Conservation (phyloP, 2,113 vertebrate genomes). For the Alouatta palliata region DNA sequence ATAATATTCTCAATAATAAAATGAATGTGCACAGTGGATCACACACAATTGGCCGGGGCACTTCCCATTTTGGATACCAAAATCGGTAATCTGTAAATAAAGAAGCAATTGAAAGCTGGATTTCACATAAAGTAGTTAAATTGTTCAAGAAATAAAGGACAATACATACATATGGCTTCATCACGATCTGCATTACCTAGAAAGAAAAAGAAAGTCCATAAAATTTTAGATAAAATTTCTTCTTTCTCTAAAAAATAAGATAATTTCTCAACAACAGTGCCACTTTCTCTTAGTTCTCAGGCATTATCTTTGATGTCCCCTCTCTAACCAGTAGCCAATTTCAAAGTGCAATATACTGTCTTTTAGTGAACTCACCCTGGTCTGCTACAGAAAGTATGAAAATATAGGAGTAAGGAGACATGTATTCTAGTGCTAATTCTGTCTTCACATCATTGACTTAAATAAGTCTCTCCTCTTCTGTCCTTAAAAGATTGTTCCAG, state of each 20-base stretch:
- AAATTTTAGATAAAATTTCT: constrained; percentile 25
- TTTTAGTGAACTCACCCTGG: neutral
- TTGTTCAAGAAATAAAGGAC: constrained; percentile 52
- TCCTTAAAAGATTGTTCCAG: neutral
- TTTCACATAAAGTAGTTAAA: constrained; percentile 36
- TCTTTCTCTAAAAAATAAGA: neutral
- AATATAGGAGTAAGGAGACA: neutral
- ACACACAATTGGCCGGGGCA: constrained; percentile 70
- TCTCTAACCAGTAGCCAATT: neutral
- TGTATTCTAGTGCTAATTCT: neutral
- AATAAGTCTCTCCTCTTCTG: neutral
- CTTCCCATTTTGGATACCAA: constrained; percentile 77
- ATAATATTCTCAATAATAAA: constrained; percentile 47
- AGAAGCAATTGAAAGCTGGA: constrained; percentile 55
- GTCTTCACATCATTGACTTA: neutral
- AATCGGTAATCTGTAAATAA: constrained; percentile 75
- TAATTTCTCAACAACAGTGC: neutral
- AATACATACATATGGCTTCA: constrained; percentile 70
- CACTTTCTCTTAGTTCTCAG: neutral
- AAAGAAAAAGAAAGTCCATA: constrained; percentile 56
- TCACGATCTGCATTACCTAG: constrained; percentile 72
- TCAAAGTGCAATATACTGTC: neutral
- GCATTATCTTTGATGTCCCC: neutral
- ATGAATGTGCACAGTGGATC: constrained; percentile 50
- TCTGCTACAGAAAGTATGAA: neutral